Evolutionary conservation across 1,140 invertebrate genomes (phyloP), one percentile per base, ranked within the genome.

Genomic region (Diorhabda elongata): DNA sequence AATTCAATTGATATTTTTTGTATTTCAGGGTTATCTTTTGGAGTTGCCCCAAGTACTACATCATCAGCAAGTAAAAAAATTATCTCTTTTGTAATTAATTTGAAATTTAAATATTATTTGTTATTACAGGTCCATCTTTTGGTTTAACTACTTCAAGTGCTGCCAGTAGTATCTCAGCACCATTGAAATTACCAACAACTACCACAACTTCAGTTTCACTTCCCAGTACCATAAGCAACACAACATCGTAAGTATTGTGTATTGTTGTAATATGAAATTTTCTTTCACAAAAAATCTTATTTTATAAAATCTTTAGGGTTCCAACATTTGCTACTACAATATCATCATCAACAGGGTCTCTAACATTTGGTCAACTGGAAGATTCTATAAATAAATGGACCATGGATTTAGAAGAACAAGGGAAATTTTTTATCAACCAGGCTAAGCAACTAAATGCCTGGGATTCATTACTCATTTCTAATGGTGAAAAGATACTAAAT

Each of bases 331-430:
- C 69, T 58, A 86, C 76, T 74, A 78, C 83, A 75, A 82, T 70
- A 71, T 62, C 81, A 80, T 3, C 83, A 74, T 73, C 85, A 77
- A 75, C 82, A 72, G 75, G 80, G 76, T 71, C 86, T 5, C 89
- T 98, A 76, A 95, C 89, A 11, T 98, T 96, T 78, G 87, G 89
- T 42, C 93, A 97, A 78, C 80, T 98, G 41, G 95, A 98, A 82
- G 96, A 98, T 76, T 87, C 88, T 2, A 95, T 98, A 60, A 98
- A 98, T 79, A 98, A 98, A 81, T 99, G 96, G 95, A 96, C 92
- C 0, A 78, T 93, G 9, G 95, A 98, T 76, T 82, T 98, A 8
- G 93, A 97, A 76, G 94, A 97, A 73, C 95, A 98, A 78, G 96
- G 98, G 78, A 94, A 92, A 80, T 86, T 91, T 2, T 98, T 98